Evolutionary conservation across 1,140 invertebrate genomes (phyloP), one percentile per base, ranked within the genome.

Genomic region (Papilio aristodemus): DNA sequence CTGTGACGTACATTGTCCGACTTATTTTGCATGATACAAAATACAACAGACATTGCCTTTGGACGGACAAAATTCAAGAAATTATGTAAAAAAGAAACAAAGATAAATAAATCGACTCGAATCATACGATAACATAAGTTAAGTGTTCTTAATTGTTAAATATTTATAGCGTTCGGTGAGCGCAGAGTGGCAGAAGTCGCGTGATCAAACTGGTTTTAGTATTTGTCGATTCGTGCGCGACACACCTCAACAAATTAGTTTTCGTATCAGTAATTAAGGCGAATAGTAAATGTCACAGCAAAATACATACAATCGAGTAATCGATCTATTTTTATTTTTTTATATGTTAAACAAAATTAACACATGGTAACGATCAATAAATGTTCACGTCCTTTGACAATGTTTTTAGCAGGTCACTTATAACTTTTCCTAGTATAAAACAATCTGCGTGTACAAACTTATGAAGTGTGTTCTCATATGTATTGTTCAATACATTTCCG

Each of bases 241-340:
- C 59, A 62, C 46, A 54, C 46, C 46, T 19, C 14, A 36, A 62
- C 36, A 62, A 62, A 62, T 37, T 54, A 62, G 17, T 37, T 62
- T 62, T 62, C 32, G 36, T 62, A 62, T 38, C 32, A 38, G 36
- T 60, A 60, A 60, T 60, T 62, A 62, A 62, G 10, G n/a, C 17
- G 17, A 62, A 39, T 62, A n/a, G 58, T 37, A 62, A 62, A 62
- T 62, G 59, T 62, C 36, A 19, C 36, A 11, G 27, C 14, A 9
- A 54, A 25, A 54, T 22, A 54, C 11, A 54, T 22, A 54, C 2
- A 54, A 4, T 11, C 19, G 22, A 54, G 22, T 54, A 50, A 50
- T 22, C 19, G 19, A 4, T 54, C 19, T 54, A 54, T 54, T 54
- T 4, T 22, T 25, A 4, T 0, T 54, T 54, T n/a, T n/a, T n/a